A percentile compares a stretch with the other conserved stretches of the same genome.
These are phyloP conservation scores for Proisotoma minuta DNA, from an alignment of 2,888 invertebrate species.

Conservation along the genomic window DNA sequence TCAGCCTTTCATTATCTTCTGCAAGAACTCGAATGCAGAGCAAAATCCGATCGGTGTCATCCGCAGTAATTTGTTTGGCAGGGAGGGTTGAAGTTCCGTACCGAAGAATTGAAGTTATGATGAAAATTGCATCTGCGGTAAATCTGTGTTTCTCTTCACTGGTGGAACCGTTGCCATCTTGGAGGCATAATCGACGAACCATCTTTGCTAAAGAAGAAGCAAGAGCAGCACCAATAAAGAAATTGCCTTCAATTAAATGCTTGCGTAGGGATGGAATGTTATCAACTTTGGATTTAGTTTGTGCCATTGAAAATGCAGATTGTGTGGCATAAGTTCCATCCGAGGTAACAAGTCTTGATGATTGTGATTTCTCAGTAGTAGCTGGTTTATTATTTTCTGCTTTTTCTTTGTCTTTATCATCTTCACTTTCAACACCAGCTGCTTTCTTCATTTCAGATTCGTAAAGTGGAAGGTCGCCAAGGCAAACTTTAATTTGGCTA, in stretches of 20 bases:
- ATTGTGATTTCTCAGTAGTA: constrained; percentile 2
- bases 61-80: constrained; percentile 81
- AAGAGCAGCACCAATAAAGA: constrained; percentile 89
- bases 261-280: constrained; percentile 74
- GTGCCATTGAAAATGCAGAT: constrained; percentile 79
- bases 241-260: constrained; percentile 89
- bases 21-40: constrained; percentile 72
- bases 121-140: constrained; percentile 77
- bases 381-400: constrained; percentile 13
- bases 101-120: constrained; percentile 79
- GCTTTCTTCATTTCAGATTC: constrained; percentile 63
- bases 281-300: constrained; percentile 51
- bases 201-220: constrained; percentile 88
- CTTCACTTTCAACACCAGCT: constrained; percentile 63
- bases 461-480: constrained; percentile 67
- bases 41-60: constrained; percentile 84
- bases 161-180: constrained; percentile 49
- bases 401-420: constrained; percentile 47
- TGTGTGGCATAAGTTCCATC: constrained; percentile 99
- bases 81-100: constrained; percentile 65
- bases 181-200: constrained; percentile 61
- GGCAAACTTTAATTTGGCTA: constrained; percentile 65
- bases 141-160: constrained; percentile 56
- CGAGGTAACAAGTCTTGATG: constrained; percentile 72
- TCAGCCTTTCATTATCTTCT: constrained; percentile 54